Conservation (phyloP, 1,140 invertebrate species). For the Geopemphigus sp. region DNA sequence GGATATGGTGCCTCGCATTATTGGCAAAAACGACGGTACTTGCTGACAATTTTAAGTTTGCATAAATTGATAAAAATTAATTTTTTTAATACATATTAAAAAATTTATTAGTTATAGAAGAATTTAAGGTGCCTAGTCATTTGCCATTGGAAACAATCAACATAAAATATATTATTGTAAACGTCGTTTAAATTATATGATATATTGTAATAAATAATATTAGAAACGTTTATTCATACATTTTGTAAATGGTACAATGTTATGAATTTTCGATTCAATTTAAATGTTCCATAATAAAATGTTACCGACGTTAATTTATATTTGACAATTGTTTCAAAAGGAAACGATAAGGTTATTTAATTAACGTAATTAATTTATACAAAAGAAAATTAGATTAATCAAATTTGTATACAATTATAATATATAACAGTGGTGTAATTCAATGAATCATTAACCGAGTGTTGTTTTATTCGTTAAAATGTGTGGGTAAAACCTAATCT, state of each 20-base stretch:
- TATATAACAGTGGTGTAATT: too few relatives aligned
- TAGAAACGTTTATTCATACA: too few relatives aligned
- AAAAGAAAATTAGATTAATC: too few relatives aligned
- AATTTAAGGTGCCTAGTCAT: constrained; percentile 12
- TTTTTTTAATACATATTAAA: not conserved
- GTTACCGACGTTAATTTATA: not conserved
- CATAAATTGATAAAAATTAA: not conserved
- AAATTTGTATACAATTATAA: too few relatives aligned
- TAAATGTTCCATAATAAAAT: not conserved
- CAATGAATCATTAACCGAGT: too few relatives aligned
- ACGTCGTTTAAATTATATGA: too few relatives aligned
- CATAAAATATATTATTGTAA: too few relatives aligned
- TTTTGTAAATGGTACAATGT: not conserved
- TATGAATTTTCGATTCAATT: not conserved
- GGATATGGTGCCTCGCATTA: constrained; percentile 84
- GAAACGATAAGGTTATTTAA: not conserved
- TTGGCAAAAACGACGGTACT: constrained; percentile 89
- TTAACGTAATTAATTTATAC: too few relatives aligned
- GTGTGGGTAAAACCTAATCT: too few relatives aligned
- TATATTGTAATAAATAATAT: too few relatives aligned
- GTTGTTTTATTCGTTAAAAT: too few relatives aligned
- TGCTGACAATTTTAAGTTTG: constrained; percentile 58
- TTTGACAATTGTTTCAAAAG: not conserved
- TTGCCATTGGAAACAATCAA: not conserved
- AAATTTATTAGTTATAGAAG: not conserved